These are phyloP conservation scores for Vulpes ferrilata DNA, from an alignment of 2,113 vertebrate species.

Conservation along the genomic window DNA sequence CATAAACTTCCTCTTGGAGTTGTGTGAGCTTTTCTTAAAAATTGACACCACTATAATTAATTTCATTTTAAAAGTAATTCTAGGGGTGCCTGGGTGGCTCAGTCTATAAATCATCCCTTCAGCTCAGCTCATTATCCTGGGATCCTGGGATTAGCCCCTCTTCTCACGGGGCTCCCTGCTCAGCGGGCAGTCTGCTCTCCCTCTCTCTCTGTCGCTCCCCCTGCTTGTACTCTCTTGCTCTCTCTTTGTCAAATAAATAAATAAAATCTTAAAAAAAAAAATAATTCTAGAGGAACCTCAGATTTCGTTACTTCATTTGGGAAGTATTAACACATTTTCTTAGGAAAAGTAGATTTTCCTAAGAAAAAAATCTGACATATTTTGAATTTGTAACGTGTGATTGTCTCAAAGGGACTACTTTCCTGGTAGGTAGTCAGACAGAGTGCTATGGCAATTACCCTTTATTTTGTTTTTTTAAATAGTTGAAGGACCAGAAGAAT, in stretches of 20 bases:
- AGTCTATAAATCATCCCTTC: no score
- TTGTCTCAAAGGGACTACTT: background rate
- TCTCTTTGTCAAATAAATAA: no score
- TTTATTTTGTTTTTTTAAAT: constrained; percentile 30
- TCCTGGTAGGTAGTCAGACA: background rate
- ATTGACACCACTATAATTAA: background rate
- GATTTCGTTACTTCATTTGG: background rate
- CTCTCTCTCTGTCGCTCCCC: no score
- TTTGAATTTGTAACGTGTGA: background rate
- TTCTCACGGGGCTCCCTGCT: no score
- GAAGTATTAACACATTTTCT: background rate
- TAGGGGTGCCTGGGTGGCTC: background rate
- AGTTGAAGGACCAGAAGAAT: constrained; percentile 1
- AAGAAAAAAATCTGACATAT: background rate
- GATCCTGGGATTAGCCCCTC: no score
- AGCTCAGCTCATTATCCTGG: no score
- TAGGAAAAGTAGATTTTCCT: constrained; percentile 16
- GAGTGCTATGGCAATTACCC: background rate
- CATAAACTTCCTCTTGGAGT: background rate
- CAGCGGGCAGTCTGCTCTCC: no score
- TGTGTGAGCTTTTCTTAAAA: constrained; percentile 39
- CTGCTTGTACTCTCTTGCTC: no score
- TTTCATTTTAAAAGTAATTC: background rate
- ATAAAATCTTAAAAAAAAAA: background rate
- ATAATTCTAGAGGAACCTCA: background rate